Evolutionary conservation across 2,797 vertebrate genomes (phyloP), one percentile per base, ranked within the genome.

Genomic region (Neomorphus geoffroyi): DNA sequence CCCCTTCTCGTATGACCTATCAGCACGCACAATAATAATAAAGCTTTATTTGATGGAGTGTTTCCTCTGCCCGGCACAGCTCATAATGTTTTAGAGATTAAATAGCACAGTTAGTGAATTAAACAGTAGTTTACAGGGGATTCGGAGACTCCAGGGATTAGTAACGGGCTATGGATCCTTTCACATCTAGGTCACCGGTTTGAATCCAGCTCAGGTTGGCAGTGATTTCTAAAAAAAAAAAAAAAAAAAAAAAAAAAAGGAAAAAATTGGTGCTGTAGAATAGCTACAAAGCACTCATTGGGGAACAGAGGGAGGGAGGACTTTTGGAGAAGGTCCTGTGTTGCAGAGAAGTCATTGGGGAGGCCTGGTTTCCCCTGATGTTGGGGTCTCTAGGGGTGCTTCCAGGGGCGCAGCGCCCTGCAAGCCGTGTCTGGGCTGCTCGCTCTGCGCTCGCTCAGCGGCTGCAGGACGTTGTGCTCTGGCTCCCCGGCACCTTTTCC

Each of bases 31-130:
- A 96, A 90, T 96, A 91, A 93, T 94, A 95, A 93, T 93, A 96
- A 97, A 94, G 92, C 95, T 96, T 95, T 78, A 86, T 96, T 95
- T 96, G 96, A 97, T 94, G 43, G 96, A 97, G 93, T 70, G 94
- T 95, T 95, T 92, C 88, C 92, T 92, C 82, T 94, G 90, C 88
- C 93, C 67, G 7, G 90, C 70, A 19, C 82, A 93, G 96, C 95
- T 97, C 93, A 66, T 93, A 94, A 96, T 94, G 95, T 94, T 96
- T 92, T 65, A 66, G 93, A 96, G 96, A 97, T 97, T 96, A 97
- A 97, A 96, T 94, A 94, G 96, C 96, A 91, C 92, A 94, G 96
- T 97, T 97, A 95, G 95, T 82, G 95, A 97, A 97, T 97, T 97
- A 97, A 97, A 94, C 87, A 95, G 96, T 93, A 96, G 96, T 97